A percentile compares a stretch with the other conserved stretches of the same genome.
phyloP scores from a whole-genome alignment of 2,888 invertebrate species.

The Athrips mouffetella region DNA sequence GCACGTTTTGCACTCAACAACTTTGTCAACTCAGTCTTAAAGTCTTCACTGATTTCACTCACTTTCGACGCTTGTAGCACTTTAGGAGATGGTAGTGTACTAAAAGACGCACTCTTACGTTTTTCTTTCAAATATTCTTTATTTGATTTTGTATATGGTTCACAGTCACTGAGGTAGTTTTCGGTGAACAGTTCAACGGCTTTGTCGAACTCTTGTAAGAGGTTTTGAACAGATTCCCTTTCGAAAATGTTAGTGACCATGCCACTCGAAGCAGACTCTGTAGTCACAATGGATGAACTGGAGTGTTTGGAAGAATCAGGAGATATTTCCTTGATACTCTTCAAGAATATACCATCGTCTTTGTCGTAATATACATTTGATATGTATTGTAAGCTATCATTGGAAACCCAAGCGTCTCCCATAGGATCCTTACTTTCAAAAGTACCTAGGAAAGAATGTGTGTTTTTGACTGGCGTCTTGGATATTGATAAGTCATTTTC shows the following conservation, averaged over 20 bases:
- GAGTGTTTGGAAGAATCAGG: constrained; percentile 54
- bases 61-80: constrained; percentile 59
- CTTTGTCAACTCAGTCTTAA: constrained; percentile 55
- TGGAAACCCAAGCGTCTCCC: constrained; percentile 57
- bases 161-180: constrained; percentile 65
- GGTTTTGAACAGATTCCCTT: constrained; percentile 55
- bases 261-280: constrained; percentile 45
- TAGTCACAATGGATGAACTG: constrained; percentile 53
- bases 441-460: constrained; percentile 43
- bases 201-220: constrained; percentile 62
- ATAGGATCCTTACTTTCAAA: constrained; percentile 58
- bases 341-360: constrained; percentile 53
- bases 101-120: constrained; percentile 61
- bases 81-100: constrained; percentile 59
- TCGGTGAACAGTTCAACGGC: constrained; percentile 68
- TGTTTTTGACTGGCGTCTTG: constrained; percentile 36
- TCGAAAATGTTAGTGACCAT: constrained; percentile 53
- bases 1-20: constrained; percentile 45
- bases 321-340: constrained; percentile 55
- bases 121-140: constrained; percentile 42
- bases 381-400: constrained; percentile 60
- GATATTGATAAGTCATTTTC: constrained; percentile 36
- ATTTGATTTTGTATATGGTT: constrained; percentile 57
- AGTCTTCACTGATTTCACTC: constrained; percentile 60
- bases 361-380: constrained; percentile 61